Evolutionary conservation across 2,888 invertebrate species (phyloP), one percentile per base, ranked within the genome.

Genomic region (Pycnomerus fuliginosus): DNA sequence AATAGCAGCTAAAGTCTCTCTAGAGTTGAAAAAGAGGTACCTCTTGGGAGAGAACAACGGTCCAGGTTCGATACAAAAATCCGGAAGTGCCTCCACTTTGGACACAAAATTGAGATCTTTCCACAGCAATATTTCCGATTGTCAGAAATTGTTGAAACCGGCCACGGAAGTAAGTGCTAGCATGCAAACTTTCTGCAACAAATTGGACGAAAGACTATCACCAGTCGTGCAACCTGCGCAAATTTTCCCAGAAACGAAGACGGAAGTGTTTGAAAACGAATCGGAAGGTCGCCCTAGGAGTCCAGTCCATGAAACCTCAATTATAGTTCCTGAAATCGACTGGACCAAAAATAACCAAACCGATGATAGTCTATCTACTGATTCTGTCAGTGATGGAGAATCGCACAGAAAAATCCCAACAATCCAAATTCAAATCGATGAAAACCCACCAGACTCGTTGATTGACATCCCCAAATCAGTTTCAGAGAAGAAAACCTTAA

Each of bases 11-110:
- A 90, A 90, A 70, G 83, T 89, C 41, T 90, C 91, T 11, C 74
- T 92, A 35, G 91, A 92, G 72, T 77, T 92, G 28, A 92, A 92
- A 66, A 86, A 90, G 62, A 83, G 84, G 48, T 93, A 91, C 71
- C 74, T 92, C 11, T 75, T 91, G 7, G 90, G 90, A 1, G 85
- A 85, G 52, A 76, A 80, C 1, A 80, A 77, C 3, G 69, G 77
- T 30, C 78, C 82, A 0, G 84, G 85, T 20, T 79, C 83, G 14
- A 87, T 90, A 14, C 80, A 87, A 55, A 88, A 89, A 64, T 90
- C 90, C 0, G 89, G 87, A 37, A 89, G 89, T 39, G 85, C 90
- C 3, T 87, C 90, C 0, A 86, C 87, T 48, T 77, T 92, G 23
- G 91, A 92, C 66, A 88, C 87, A 3, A 88, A 87, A 68, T 80